These are phyloP conservation scores for Conger conger DNA, from an alignment of 2,113 vertebrate species.

Conservation along the genomic window DNA sequence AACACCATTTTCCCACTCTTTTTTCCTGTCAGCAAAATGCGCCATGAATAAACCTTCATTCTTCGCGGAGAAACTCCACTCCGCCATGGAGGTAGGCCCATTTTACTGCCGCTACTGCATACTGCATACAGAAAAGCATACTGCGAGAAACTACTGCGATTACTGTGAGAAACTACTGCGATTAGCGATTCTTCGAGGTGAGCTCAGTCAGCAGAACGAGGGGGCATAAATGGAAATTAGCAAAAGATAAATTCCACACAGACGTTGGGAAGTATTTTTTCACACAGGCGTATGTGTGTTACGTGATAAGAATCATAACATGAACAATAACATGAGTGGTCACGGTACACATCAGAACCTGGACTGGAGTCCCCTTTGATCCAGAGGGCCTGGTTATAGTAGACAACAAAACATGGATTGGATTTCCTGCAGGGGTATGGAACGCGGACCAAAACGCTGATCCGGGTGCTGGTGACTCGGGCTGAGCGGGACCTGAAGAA, in stretches of 20 bases:
- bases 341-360: not conserved
- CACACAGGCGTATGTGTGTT: too few species aligned
- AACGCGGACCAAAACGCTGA: slow-evolving; percentile 69
- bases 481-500: slow-evolving; percentile 88
- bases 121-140: too few species aligned
- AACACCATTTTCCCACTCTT: not conserved
- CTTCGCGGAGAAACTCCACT: slow-evolving; percentile 89
- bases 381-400: not conserved
- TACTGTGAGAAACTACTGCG: too few species aligned
- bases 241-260: too few species aligned
- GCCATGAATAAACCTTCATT: slow-evolving; percentile 81
- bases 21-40: slow-evolving; percentile 73
- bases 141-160: too few species aligned
- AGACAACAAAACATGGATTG: not conserved
- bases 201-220: too few species aligned
- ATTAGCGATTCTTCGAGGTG: too few species aligned
- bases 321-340: too few species aligned
- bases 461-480: slow-evolving; percentile 84
- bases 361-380: not conserved
- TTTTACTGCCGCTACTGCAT: not conserved
- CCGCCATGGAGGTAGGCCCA: slow-evolving; percentile 79
- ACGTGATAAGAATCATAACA: too few species aligned
- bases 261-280: too few species aligned
- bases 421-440: slow-evolving; percentile 66
- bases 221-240: too few species aligned